Evolutionary conservation across 2,888 invertebrate genomes (phyloP).

Genomic region (Mimumesa dahlbomi): DNA sequence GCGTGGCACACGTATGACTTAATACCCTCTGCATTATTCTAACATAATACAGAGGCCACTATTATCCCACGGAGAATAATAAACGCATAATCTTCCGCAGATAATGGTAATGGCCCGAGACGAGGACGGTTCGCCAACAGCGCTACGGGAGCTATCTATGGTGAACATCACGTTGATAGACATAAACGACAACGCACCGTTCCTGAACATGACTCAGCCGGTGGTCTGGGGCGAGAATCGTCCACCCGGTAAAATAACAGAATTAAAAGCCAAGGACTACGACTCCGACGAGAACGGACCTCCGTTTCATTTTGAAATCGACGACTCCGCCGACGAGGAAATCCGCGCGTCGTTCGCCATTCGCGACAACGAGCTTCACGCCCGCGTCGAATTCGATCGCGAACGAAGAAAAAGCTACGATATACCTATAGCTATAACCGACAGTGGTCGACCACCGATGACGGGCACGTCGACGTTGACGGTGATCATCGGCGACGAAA

Average conservation of each 20-base stretch:
- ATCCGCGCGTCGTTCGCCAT: constrained; percentile 88
- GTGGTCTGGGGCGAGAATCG: constrained; percentile 93
- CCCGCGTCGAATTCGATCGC: constrained; percentile 90
- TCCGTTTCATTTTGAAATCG: constrained; percentile 89
- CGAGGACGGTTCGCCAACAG: constrained; percentile 85
- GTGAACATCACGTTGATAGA: constrained; percentile 86
- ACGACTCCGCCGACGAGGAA: constrained; percentile 82
- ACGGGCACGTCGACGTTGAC: constrained; percentile 92
- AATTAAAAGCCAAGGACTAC: constrained; percentile 89
- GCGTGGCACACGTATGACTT: no score
- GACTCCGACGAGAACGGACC: constrained; percentile 92
- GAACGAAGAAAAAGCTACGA: constrained; percentile 93
- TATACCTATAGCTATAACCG: constrained; percentile 94
- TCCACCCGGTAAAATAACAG: constrained; percentile 84
- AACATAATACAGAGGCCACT: no score
- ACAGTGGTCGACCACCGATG: constrained; percentile 88
- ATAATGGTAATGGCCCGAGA: constrained; percentile 87
- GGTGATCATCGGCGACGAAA: constrained; percentile 95
- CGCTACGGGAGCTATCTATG: constrained; percentile 84
- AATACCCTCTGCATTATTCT: no score
- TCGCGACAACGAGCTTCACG: constrained; percentile 85
- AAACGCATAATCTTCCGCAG: no score
- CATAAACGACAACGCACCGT: constrained; percentile 97
- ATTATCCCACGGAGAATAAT: no score
- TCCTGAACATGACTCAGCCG: constrained; percentile 89